These are phyloP conservation scores for Stratiolaelaps scimitus DNA, from an alignment of 1,140 invertebrate genomes.

Conservation along the genomic window DNA sequence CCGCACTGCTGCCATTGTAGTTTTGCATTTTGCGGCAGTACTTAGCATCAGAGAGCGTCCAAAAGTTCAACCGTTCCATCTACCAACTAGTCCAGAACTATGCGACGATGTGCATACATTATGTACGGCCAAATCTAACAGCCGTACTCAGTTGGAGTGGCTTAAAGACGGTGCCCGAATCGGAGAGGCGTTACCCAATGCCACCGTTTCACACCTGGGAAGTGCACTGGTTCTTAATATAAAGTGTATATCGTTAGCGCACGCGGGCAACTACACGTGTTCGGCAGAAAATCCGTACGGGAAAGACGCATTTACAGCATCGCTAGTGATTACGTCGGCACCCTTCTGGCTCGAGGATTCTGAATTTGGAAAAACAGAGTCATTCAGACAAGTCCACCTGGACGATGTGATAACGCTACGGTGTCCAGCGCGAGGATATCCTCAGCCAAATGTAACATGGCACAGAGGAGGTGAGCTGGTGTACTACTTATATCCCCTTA, in stretches of 20 bases:
- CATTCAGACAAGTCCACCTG: not conserved
- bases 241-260: not conserved
- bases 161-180: conserved; percentile 15
- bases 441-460: not conserved
- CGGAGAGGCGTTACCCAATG: not conserved
- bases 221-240: conserved; percentile 3
- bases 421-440: not conserved
- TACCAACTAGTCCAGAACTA: conserved; percentile 1
- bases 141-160: not conserved
- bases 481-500: not conserved
- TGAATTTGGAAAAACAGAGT: not conserved
- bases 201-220: not conserved
- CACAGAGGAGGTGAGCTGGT: not conserved
- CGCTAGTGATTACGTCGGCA: not conserved
- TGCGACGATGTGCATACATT: not conserved
- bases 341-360: not conserved
- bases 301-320: not conserved
- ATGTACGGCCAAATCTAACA: conserved; percentile 9
- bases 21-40: too few species aligned
- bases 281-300: conserved; percentile 1
- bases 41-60: too few species aligned
- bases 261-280: conserved; percentile 20
- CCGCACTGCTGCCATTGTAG: too few species aligned
- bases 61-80: not conserved
- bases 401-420: not conserved